Conservation (phyloP, 2,113 vertebrate genomes). For the Thymallus thymallus region DNA sequence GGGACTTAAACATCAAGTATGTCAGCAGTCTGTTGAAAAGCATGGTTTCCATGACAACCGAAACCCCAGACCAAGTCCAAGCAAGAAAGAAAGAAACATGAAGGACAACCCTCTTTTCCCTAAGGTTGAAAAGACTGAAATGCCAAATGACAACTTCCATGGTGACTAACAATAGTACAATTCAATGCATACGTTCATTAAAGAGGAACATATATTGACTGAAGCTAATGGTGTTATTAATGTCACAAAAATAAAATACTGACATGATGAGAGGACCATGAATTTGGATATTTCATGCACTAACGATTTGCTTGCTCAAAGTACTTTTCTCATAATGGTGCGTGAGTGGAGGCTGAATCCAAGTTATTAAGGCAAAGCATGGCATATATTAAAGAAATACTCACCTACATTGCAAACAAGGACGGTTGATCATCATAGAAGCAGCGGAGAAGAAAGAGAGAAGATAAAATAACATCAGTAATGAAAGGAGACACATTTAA, state of each 20-base stretch:
- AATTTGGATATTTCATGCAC: neutral
- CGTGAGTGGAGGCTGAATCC: slow-evolving; percentile 16
- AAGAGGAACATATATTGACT: neutral
- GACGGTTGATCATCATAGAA: neutral
- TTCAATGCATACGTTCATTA: neutral
- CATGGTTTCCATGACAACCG: slow-evolving; percentile 68
- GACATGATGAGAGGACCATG: neutral
- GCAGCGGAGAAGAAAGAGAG: slow-evolving; percentile 13
- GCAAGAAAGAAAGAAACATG: slow-evolving; percentile 21
- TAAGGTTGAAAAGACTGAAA: slow-evolving; percentile 33
- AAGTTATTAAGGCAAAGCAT: neutral
- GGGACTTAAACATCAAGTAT: slow-evolving; percentile 40
- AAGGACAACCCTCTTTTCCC: slow-evolving; percentile 51
- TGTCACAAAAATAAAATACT: neutral
- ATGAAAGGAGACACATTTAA: neutral
- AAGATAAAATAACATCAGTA: slow-evolving; percentile 11
- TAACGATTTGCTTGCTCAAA: neutral
- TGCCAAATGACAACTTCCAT: neutral
- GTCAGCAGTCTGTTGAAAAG: slow-evolving; percentile 38
- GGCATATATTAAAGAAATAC: slow-evolving; percentile 32
- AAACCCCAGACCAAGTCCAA: slow-evolving; percentile 45
- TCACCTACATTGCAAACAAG: slow-evolving; percentile 50
- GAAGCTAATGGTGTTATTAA: neutral
- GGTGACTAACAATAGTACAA: neutral
- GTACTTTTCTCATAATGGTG: neutral